A percentile compares a stretch with the other conserved stretches of the same genome.
phyloP scores from a whole-genome alignment of 1,140 invertebrate genomes.

The Gonatopus flavifemur region DNA sequence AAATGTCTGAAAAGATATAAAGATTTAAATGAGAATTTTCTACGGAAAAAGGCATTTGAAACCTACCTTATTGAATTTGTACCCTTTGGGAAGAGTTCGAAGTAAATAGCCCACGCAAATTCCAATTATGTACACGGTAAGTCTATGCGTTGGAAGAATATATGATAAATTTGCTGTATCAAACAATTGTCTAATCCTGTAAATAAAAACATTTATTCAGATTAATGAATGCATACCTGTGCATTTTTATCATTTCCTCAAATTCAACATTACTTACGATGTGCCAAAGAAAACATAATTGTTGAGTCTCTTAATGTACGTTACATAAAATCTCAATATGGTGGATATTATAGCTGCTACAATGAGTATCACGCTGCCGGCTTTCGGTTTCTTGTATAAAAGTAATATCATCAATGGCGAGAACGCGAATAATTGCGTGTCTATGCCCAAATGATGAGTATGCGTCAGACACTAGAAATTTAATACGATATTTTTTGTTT shows the following conservation, averaged over 20 bases:
- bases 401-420: conserved; percentile 70
- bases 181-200: conserved; percentile 66
- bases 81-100: conserved; percentile 53
- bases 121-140: conserved; percentile 72
- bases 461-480: conserved; percentile 67
- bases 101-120: conserved; percentile 66
- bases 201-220: conserved; percentile 22
- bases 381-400: conserved; percentile 66
- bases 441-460: conserved; percentile 78
- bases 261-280: conserved; percentile 67
- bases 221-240: not conserved
- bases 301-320: conserved; percentile 65
- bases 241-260: not conserved
- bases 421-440: conserved; percentile 78
- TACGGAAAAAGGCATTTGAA: not conserved
- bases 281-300: conserved; percentile 74
- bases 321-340: conserved; percentile 66
- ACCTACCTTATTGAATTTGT: conserved; percentile 52
- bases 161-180: conserved; percentile 70
- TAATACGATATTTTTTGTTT: conserved; percentile 9
- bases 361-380: conserved; percentile 59
- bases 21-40: not conserved
- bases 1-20: conserved; percentile 50
- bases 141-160: conserved; percentile 68
- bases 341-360: conserved; percentile 64